phyloP scores from a whole-genome alignment of 2,888 invertebrate genomes.

The Erynnis tages region DNA sequence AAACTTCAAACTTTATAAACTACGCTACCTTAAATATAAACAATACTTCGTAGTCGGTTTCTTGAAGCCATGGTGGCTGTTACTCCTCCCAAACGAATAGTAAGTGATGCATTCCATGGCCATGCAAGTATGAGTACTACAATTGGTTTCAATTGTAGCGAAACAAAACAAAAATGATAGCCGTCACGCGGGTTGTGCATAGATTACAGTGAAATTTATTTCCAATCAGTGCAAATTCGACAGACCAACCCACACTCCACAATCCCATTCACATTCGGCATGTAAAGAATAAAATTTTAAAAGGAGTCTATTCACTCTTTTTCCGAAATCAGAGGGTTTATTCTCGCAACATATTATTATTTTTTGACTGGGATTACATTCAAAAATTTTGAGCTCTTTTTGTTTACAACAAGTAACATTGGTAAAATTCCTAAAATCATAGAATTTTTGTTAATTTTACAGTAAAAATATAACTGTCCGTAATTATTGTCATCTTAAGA shows the following conservation, averaged over 20 bases:
- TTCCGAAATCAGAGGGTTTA: no score
- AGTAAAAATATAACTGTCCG: no score
- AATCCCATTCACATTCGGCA: constrained; percentile 50
- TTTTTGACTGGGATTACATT: no score
- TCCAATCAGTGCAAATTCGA: constrained; percentile 42
- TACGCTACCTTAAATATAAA: constrained; percentile 27
- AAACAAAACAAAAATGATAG: constrained; percentile 60
- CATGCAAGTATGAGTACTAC: constrained; percentile 71
- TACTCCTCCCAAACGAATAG: constrained; percentile 2
- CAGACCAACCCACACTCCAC: constrained; percentile 41
- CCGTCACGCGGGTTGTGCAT: constrained; percentile 67
- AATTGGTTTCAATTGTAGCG: constrained; percentile 47
- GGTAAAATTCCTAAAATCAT: no score
- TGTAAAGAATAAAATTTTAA: no score
- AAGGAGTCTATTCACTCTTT: no score
- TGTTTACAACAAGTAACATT: no score
- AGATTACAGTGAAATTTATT: constrained; percentile 65
- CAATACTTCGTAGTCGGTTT: constrained; percentile 16
- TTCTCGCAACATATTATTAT: no score
- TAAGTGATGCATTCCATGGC: constrained; percentile 61
- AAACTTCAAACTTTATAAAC: constrained; percentile 8
- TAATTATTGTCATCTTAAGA: no score
- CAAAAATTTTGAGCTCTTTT: no score
- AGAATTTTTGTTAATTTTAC: no score
- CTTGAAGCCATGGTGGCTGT: constrained; percentile 40